Conservation (phyloP, 2,888 invertebrate species). For the Drosophila gaucha region DNA sequence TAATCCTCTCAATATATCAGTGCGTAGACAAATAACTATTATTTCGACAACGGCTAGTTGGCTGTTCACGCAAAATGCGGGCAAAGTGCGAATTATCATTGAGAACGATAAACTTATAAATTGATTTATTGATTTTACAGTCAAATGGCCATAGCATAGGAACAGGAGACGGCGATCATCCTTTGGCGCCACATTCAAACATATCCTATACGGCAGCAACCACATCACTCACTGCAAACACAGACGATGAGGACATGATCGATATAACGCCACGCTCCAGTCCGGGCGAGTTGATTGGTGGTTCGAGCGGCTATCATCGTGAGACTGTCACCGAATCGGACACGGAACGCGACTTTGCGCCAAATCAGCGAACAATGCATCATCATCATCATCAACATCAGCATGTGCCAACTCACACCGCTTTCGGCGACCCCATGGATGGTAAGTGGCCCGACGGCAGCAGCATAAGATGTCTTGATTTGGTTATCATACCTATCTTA, state of each 20-base stretch:
- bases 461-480: conserved; percentile 14
- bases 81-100: background rate
- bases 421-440: conserved; percentile 83
- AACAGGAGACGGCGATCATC: conserved; percentile 71
- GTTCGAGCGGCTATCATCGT: conserved; percentile 62
- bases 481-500: conserved; percentile 24
- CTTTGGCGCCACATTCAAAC: conserved; percentile 74
- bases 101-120: background rate
- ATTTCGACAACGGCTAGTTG: background rate
- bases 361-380: conserved; percentile 63
- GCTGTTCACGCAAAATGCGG: background rate
- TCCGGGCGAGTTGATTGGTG: conserved; percentile 77
- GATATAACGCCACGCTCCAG: conserved; percentile 87
- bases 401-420: conserved; percentile 84
- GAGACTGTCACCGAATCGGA: conserved; percentile 78
- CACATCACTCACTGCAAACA: conserved; percentile 72
- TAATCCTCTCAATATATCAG: conserved; percentile 57
- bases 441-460: conserved; percentile 53
- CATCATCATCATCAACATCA: conserved; percentile 69
- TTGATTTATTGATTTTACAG: conserved; percentile 57
- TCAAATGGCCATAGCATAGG: conserved; percentile 81
- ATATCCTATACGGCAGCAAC: conserved; percentile 70
- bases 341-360: conserved; percentile 77
- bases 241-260: conserved; percentile 88
- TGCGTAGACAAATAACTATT: conserved; percentile 49